These are phyloP conservation scores for Thunnus albacares DNA, from an alignment of 2,797 vertebrate genomes.

Conservation along the genomic window DNA sequence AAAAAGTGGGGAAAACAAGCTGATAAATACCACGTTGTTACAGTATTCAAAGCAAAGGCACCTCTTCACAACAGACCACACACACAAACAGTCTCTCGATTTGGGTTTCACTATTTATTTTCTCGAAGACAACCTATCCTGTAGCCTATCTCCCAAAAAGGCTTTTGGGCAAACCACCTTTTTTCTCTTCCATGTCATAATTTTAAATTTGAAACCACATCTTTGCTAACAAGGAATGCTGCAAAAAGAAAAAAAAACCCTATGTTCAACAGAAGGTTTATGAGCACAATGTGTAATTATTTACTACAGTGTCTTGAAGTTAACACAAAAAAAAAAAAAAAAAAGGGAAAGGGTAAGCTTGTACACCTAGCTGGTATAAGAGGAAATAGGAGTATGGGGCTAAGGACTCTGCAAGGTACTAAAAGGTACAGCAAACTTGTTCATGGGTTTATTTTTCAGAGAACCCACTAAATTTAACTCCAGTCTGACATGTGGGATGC, in stretches of 20 bases:
- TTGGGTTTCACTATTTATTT: slow-evolving; percentile 98
- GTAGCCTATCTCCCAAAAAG: slow-evolving; percentile 88
- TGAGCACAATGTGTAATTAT: slow-evolving; percentile 97
- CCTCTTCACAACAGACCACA: slow-evolving; percentile 59
- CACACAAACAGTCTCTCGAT: slow-evolving; percentile 65
- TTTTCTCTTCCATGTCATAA: slow-evolving; percentile 88
- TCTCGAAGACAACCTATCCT: slow-evolving; percentile 96
- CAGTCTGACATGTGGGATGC: slow-evolving; percentile 91
- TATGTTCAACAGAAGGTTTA: slow-evolving; percentile 97
- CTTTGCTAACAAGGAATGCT: slow-evolving; percentile 99
- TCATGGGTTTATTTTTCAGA: slow-evolving; percentile 91
- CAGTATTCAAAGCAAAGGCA: neutral
- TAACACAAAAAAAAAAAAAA: slow-evolving; percentile 94
- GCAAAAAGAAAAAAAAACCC: slow-evolving; percentile 88
- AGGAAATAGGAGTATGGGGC: slow-evolving; percentile 89
- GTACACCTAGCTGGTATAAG: slow-evolving; percentile 83
- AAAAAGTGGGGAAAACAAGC: neutral
- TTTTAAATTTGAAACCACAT: slow-evolving; percentile 94
- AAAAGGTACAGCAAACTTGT: slow-evolving; percentile 91
- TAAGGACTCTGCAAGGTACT: slow-evolving; percentile 85
- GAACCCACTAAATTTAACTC: slow-evolving; percentile 78
- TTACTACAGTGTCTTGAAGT: slow-evolving; percentile 96
- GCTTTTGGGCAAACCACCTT: slow-evolving; percentile 91
- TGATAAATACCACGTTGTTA: neutral
- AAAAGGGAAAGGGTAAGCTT: slow-evolving; percentile 89